phyloP scores from a whole-genome alignment of 2,888 invertebrate genomes.

The Conops quadrifasciatus region DNA sequence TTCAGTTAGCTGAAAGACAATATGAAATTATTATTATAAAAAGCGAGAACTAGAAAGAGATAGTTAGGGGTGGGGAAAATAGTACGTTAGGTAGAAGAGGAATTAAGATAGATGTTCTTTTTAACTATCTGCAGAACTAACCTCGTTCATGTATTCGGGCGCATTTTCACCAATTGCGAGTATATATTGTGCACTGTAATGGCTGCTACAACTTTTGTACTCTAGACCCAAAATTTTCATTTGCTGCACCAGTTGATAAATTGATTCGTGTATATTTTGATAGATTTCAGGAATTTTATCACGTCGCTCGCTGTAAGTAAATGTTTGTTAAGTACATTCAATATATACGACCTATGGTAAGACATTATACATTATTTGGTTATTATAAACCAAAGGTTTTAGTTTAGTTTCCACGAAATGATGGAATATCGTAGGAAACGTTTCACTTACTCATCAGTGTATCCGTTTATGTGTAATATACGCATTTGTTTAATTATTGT shows the following conservation, averaged over 20 bases:
- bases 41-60: no score
- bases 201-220: slow-evolving; percentile 65
- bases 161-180: slow-evolving; percentile 67
- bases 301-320: slow-evolving; percentile 71
- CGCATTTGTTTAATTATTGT: slow-evolving; percentile 89
- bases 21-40: no score
- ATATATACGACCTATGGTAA: background rate
- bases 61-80: no score
- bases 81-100: no score
- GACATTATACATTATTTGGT: no score
- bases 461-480: slow-evolving; percentile 83
- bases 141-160: slow-evolving; percentile 69
- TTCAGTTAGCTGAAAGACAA: no score
- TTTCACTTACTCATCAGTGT: slow-evolving; percentile 75
- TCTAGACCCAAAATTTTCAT: slow-evolving; percentile 69
- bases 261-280: slow-evolving; percentile 79
- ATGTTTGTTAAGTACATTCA: background rate
- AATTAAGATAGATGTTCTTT: no score
- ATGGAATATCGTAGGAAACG: no score
- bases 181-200: slow-evolving; percentile 66
- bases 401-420: no score
- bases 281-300: slow-evolving; percentile 75
- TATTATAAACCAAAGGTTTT: background rate
- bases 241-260: slow-evolving; percentile 72
- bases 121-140: no score